Evolutionary conservation across 2,113 vertebrate genomes (phyloP), one percentile per base, ranked within the genome.

Genomic region (Hydrochoerus hydrochaeris): DNA sequence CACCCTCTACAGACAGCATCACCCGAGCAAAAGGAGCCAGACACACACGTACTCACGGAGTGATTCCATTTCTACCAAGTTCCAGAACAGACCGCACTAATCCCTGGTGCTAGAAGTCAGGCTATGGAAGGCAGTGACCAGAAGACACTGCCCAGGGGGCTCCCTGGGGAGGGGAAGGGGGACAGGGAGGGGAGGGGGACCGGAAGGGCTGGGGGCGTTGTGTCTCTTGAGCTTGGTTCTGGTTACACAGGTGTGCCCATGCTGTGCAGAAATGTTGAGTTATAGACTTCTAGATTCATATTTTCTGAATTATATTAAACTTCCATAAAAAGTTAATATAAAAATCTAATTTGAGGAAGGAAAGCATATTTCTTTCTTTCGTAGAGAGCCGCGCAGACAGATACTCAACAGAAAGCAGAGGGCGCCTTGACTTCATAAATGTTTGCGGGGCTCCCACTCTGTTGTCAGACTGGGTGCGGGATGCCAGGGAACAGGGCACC

Each of bases 261-360:
- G 67, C 24, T 88, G 38, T 49, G 52, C 82, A 95, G 88, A 88
- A 24, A 65, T 44, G 60, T 7, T 62, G 58, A 67, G 11, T 41
- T 77, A 28, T 20, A 67, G 9, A 20, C 1, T 52, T 63, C 77
- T 1, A 90, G 28, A 5, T 80, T 26, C 87, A 16, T 78, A 62
- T 46, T 92, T 92, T 96, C 35, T 44, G 35, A 94, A 78, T 78
- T 88, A 85, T 62, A 11, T 60, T 65, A 2, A 85, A 78, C 12
- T 57, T 62, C 10, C 67, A 26, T 46, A 38, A 57, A 77, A 95
- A 90, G 32, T 65, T 78, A 20, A 91, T 32, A 88, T 49, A 44
- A 77, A 77, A 91, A 67, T 46, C 52, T 80, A 71, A 10, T 22
- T 24, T 86, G 52, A 46, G 71, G 91, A 58, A 32, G 44, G n/a